Base-by-base conservation (phyloP, 2,888 invertebrate genomes). In the Drosophila formosana region DNA sequence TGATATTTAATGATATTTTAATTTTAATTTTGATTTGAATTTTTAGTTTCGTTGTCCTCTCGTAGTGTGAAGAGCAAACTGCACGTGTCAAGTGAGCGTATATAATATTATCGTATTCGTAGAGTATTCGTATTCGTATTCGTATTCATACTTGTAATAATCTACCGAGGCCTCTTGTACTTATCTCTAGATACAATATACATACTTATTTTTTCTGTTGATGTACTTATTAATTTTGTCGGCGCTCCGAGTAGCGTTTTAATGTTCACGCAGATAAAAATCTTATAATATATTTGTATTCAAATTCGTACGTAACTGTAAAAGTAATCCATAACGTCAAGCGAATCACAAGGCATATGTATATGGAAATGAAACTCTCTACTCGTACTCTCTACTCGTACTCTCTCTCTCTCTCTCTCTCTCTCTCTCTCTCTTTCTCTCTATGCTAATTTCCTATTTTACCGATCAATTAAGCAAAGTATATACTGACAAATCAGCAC, bases 1-100 rank as follows among this genome's bases (percentile, higher is more conserved):
- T n/a, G n/a, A n/a, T n/a, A n/a, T 18, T 18, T 18, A 18, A 18
- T 18, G 18, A 18, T 18, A 18, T 18, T 18, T 18, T 18, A 1
- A 18, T 18, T 56, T 37, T 28, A 5, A 25, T 39, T 56, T 45
- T 45, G 7, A 6, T 26, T 51, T 43, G 3, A 9, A 8, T 8
- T 32, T 28, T 62, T 64, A 30, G 23, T 65, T 75, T 28, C 53
- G 34, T 70, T 70, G 47, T 58, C 61, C 71, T 60, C 43, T 60
- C 26, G 75, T 80, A 75, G 65, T 66, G 58, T 66, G 58, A 65
- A 58, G 60, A 65, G 71, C 88, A 88, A 86, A 63, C 61, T 89
- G 89, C 89, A 83, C 89, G 86, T 88, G 80, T 68, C 77, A 68
- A 58, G 60, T 47, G 75, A 70, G 75, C 70, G 70, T 78, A 70